Conservation (phyloP, 1,140 invertebrate species). For the Drosophila varians region DNA sequence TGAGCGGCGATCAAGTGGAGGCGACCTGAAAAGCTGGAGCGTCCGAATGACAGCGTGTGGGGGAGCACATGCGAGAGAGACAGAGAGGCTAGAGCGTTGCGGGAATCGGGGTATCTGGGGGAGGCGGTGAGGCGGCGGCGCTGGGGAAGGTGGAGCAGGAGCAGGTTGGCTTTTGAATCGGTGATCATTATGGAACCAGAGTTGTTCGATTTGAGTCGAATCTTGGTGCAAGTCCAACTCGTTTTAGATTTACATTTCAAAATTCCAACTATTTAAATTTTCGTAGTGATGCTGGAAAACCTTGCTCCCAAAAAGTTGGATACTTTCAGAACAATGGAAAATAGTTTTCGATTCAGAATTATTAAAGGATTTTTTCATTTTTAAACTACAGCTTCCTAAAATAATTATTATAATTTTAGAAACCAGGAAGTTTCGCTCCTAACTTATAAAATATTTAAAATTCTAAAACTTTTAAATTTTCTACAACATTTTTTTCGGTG, state of each 20-base stretch:
- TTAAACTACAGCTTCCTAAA: too few species aligned
- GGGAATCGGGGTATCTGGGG: neutral
- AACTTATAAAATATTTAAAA: too few species aligned
- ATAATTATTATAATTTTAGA: too few species aligned
- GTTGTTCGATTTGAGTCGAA: constrained; percentile 13
- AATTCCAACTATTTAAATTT: constrained; percentile 6
- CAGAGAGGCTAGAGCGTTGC: neutral
- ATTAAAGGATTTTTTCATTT: too few species aligned
- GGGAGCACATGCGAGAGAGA: constrained; percentile 12
- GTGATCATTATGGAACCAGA: constrained; percentile 28
- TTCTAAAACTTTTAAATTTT: too few species aligned
- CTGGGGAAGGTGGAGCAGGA: neutral
- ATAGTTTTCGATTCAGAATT: too few species aligned
- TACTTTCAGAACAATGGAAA: neutral
- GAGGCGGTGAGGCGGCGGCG: neutral
- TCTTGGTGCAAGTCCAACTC: constrained; percentile 19
- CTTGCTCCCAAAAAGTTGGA: constrained; percentile 18
- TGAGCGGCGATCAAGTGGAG: constrained; percentile 71
- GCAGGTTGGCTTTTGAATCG: constrained; percentile 22
- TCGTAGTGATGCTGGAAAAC: constrained; percentile 9
- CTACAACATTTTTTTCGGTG: neutral
- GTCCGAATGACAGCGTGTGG: neutral
- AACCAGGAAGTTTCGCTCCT: too few species aligned
- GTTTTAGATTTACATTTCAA: constrained; percentile 16
- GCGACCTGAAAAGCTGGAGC: constrained; percentile 47